Conservation (phyloP, 30 jellyfish, hydroid and myxozoan genomes). For the Sanderia malayensis region DNA sequence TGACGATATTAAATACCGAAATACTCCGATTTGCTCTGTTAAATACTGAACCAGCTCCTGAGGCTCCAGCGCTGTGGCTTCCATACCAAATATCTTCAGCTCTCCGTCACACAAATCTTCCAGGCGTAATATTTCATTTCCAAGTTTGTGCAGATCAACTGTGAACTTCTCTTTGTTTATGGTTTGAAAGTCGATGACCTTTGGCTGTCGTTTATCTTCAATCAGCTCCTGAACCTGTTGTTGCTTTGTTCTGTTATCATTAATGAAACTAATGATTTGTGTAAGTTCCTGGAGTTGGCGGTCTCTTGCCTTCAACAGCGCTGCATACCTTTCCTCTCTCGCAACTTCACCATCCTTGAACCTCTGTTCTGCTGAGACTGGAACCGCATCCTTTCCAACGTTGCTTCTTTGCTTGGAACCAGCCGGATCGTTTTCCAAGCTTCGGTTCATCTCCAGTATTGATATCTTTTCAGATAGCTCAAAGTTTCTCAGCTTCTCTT, state of each 20-base stretch:
- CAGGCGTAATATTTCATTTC: background rate
- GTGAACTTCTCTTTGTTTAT: background rate
- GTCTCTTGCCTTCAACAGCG: conserved; percentile 14
- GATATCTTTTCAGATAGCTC: background rate
- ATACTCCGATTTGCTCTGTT: conserved; percentile 20
- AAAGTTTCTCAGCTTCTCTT: background rate
- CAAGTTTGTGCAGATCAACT: background rate
- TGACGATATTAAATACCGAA: conserved; percentile 27
- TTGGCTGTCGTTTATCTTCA: background rate
- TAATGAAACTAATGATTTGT: conserved; percentile 2
- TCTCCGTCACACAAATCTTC: conserved; percentile 9
- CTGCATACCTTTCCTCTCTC: background rate
- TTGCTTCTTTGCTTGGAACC: background rate
- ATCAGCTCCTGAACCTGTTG: background rate
- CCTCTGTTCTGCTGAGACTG: background rate
- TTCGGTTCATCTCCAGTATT: background rate
- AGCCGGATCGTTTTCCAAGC: background rate
- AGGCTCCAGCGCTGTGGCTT: conserved; percentile 7
- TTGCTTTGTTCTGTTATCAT: background rate
- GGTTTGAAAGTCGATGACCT: background rate
- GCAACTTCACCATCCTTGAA: background rate
- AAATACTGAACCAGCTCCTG: conserved; percentile 23
- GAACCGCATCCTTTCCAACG: background rate
- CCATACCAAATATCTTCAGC: background rate
- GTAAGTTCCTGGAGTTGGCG: conserved; percentile 4